Base-by-base conservation (phyloP, 2,888 invertebrate genomes). In the Pasiphila rectangulata region DNA sequence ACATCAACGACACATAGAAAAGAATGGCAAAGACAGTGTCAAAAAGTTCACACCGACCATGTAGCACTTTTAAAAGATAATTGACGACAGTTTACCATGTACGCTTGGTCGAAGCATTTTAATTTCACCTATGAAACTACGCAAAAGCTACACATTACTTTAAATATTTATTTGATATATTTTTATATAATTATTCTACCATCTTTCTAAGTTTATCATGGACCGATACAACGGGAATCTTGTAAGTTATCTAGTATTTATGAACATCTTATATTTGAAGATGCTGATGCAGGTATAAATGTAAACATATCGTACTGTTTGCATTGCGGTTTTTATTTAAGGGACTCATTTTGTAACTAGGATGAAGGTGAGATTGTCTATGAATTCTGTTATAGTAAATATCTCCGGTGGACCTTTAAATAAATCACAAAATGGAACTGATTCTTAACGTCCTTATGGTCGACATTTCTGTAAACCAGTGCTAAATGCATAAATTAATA, bases 211-310 rank as follows among this genome's bases (percentile, higher is more conserved):
- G 13, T 27, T 25, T 24, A 17, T 9, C 16, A 24, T 39, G 43
- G 43, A 43, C 48, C 43, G 39, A 29, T 9, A 43, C 38, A 39
- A 44, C 38, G 38, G 48, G 48, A 39, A 43, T 43, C 29, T 35
- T 39, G 17, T 34, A 5, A 32, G 4, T 29, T 38, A 19, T 25
- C n/a, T n/a, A n/a, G n/a, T n/a, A n/a, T n/a, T n/a, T n/a, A n/a
- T n/a, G n/a, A n/a, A n/a, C n/a, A n/a, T n/a, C n/a, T n/a, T n/a
- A n/a, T n/a, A n/a, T n/a, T n/a, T n/a, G n/a, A n/a, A n/a, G n/a
- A n/a, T n/a, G n/a, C n/a, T n/a, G n/a, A n/a, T n/a, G n/a, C n/a
- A n/a, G n/a, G n/a, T n/a, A n/a, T n/a, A n/a, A n/a, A n/a, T n/a
- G n/a, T n/a, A n/a, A n/a, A n/a, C n/a, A n/a, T n/a, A n/a, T n/a